Evolutionary conservation across 2,797 vertebrate species (phyloP).

Genomic region (Hirundo rustica): DNA sequence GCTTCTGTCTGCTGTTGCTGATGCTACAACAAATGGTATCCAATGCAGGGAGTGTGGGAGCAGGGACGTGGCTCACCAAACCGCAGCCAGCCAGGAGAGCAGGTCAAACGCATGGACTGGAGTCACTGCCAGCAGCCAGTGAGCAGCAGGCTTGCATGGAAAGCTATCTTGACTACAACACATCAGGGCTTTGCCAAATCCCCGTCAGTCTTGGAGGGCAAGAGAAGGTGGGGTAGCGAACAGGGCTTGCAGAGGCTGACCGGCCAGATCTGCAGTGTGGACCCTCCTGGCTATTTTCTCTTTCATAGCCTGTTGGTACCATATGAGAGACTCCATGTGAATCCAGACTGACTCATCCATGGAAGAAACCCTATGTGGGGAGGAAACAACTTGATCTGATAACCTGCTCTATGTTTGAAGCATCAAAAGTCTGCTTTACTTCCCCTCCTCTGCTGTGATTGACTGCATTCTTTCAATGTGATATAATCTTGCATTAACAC

Average conservation of each 20-base stretch:
- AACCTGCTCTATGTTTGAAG: not conserved
- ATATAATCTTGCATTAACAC: fast-evolving
- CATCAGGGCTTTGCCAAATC: not conserved
- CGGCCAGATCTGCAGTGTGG: not conserved
- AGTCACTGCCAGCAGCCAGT: not conserved
- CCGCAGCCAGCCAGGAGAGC: not conserved
- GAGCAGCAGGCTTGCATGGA: fast-evolving
- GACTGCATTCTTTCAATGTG: not conserved
- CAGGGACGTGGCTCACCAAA: not conserved
- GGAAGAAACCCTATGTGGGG: not conserved
- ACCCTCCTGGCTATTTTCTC: not conserved
- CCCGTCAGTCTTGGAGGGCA: not conserved
- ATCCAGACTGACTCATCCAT: not conserved
- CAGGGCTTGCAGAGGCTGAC: not conserved
- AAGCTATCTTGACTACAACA: not conserved
- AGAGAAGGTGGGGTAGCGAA: not conserved
- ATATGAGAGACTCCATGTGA: not conserved
- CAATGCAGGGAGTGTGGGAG: not conserved
- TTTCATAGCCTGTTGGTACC: not conserved
- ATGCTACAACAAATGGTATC: not conserved
- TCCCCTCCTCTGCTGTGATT: not conserved
- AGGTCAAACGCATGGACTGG: not conserved
- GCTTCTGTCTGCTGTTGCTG: not conserved
- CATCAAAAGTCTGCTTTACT: not conserved
- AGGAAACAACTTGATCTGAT: not conserved